phyloP scores from a whole-genome alignment of 2,113 vertebrate species.

The Trachemys scripta region DNA sequence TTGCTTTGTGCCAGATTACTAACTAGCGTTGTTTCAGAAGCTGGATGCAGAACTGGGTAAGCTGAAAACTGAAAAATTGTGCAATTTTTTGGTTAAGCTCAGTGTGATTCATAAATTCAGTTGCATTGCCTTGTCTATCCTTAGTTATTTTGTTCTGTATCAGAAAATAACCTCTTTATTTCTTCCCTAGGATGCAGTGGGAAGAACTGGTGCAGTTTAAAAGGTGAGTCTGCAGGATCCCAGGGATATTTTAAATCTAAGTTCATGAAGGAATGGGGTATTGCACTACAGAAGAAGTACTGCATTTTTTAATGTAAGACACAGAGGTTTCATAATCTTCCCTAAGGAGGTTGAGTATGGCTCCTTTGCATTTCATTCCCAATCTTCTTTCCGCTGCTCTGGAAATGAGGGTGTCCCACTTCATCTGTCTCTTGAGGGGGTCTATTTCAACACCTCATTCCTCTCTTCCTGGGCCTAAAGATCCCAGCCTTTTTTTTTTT shows the following conservation, averaged over 20 bases:
- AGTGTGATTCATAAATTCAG: slow-evolving; percentile 5
- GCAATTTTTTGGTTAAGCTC: not conserved
- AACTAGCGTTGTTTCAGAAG: not conserved
- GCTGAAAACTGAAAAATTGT: not conserved
- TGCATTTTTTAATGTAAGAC: not conserved
- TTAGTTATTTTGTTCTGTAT: not conserved
- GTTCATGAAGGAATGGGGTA: not conserved
- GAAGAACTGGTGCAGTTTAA: not conserved
- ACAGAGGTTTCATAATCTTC: not conserved
- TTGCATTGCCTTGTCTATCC: slow-evolving; percentile 11
- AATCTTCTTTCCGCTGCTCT: not conserved
- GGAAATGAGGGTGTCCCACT: not conserved
- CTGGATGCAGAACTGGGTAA: not conserved
- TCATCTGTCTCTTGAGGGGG: not conserved
- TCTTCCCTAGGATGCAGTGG: accelerated
- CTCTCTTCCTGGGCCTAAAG: not conserved
- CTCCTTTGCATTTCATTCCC: not conserved
- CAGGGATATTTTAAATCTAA: not conserved
- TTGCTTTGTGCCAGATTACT: slow-evolving; percentile 15
- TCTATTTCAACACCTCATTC: not conserved
- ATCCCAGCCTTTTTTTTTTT: not conserved
- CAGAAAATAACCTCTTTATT: not conserved
- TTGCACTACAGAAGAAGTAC: not conserved
- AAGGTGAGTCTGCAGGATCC: not conserved
- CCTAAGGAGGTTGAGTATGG: not conserved